phyloP scores from a whole-genome alignment of 2,888 invertebrate species.

The Philhelius pedissequus region DNA sequence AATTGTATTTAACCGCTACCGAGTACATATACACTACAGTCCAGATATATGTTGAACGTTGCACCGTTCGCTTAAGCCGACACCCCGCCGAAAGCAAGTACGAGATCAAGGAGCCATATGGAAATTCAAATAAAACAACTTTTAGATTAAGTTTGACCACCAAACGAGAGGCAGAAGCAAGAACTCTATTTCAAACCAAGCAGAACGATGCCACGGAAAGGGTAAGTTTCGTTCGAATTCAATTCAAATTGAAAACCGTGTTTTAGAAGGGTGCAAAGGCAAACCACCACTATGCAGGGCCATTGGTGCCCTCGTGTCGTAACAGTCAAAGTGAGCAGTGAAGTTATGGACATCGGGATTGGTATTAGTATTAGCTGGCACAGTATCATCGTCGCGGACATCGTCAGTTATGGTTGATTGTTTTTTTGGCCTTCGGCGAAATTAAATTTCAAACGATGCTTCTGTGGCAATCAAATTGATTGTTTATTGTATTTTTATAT shows the following conservation, averaged over 20 bases:
- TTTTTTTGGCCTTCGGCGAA: slow-evolving; percentile 26
- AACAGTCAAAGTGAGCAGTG: neutral
- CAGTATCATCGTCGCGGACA: neutral
- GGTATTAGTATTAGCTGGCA: slow-evolving; percentile 42
- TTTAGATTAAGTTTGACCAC: slow-evolving; percentile 18
- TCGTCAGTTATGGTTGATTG: slow-evolving; percentile 46
- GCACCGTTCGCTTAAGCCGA: neutral
- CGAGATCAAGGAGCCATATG: slow-evolving; percentile 39
- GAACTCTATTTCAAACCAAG: neutral
- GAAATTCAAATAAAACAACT: slow-evolving; percentile 20
- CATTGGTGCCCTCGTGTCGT: neutral
- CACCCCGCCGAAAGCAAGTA: neutral
- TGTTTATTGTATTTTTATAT: slow-evolving; percentile 47
- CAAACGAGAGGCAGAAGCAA: neutral
- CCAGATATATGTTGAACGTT: no score
- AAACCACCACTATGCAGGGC: neutral
- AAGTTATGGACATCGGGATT: neutral
- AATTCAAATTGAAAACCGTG: slow-evolving; percentile 62
- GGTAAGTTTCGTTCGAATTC: slow-evolving; percentile 11
- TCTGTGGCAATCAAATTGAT: slow-evolving; percentile 60
- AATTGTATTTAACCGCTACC: slow-evolving; percentile 20
- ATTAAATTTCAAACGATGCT: slow-evolving; percentile 5
- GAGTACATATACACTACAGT: no score
- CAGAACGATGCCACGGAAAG: slow-evolving; percentile 2
- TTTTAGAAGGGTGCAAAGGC: slow-evolving; percentile 39